phyloP scores from a whole-genome alignment of 2,113 vertebrate genomes.

The Diphyllodes magnificus region DNA sequence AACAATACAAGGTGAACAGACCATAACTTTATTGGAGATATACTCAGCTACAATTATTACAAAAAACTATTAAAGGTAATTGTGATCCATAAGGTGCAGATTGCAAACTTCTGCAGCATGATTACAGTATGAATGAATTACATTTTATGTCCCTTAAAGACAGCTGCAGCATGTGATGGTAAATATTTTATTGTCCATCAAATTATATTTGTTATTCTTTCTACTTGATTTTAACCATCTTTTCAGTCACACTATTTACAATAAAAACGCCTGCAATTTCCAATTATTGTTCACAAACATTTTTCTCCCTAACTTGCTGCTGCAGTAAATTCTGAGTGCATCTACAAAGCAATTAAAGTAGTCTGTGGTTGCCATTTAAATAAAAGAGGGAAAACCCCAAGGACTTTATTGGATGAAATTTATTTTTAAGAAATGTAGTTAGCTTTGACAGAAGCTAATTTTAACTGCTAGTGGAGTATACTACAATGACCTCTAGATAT shows the following conservation, averaged over 20 bases:
- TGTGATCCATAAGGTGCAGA: constrained; percentile 92
- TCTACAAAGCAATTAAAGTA: constrained; percentile 60
- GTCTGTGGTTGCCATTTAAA: constrained; percentile 67
- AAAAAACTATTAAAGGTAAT: constrained; percentile 80
- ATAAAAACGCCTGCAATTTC: constrained; percentile 73
- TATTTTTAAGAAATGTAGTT: constrained; percentile 35
- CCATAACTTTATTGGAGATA: constrained; percentile 96
- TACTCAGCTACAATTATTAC: constrained; percentile 91
- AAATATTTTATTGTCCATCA: constrained; percentile 73
- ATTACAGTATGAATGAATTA: constrained; percentile 84
- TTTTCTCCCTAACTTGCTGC: constrained; percentile 64
- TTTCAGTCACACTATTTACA: constrained; percentile 74
- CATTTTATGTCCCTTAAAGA: constrained; percentile 78
- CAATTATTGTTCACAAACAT: constrained; percentile 60
- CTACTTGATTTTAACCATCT: constrained; percentile 74
- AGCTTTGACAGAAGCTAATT: constrained; percentile 48
- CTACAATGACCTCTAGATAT: constrained; percentile 51
- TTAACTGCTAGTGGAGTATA: constrained; percentile 64
- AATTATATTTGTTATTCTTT: constrained; percentile 63
- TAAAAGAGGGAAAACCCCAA: constrained; percentile 25
- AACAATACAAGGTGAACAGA: constrained; percentile 75
- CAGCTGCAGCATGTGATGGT: constrained; percentile 79
- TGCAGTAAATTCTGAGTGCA: constrained; percentile 67
- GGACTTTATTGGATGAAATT: constrained; percentile 32
- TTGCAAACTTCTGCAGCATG: constrained; percentile 83